Conservation (phyloP, 2,888 invertebrate genomes). For the Scaptomyza parva region DNA sequence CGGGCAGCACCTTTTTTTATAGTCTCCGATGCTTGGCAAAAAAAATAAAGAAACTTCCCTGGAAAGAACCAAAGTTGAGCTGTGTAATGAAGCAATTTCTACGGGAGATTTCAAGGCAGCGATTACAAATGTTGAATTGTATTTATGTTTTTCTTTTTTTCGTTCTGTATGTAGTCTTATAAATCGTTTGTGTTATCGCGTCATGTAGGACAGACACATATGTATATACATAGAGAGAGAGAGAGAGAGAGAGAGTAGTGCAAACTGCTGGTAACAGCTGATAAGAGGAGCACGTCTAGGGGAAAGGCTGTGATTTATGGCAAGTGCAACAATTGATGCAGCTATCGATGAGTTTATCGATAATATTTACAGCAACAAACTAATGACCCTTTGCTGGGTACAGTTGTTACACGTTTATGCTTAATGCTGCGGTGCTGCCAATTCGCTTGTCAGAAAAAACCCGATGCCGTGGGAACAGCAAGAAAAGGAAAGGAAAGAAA, state of each 20-base stretch:
- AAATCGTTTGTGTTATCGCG: constrained; percentile 57
- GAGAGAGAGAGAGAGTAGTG: constrained; percentile 31
- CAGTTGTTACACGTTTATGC: constrained; percentile 9
- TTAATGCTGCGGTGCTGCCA: constrained; percentile 1
- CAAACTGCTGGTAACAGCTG: constrained; percentile 38
- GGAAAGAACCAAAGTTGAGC: constrained; percentile 60
- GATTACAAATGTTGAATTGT: constrained; percentile 54
- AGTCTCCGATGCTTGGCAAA: constrained; percentile 43
- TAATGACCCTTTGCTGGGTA: constrained; percentile 16
- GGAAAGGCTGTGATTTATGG: constrained; percentile 65
- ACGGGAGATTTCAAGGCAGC: constrained; percentile 66
- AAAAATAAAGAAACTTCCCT: constrained; percentile 42
- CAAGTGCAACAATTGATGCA: constrained; percentile 57
- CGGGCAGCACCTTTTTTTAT: constrained; percentile 40
- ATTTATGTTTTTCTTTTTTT: constrained; percentile 8
- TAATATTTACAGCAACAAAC: constrained; percentile 30
- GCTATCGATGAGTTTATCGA: constrained; percentile 57
- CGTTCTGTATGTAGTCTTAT: constrained; percentile 31
- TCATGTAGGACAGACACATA: constrained; percentile 49
- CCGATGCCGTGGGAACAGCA: constrained; percentile 42
- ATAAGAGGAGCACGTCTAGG: constrained; percentile 34
- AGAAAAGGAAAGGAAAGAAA: constrained; percentile 6
- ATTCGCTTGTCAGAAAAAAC: background rate
- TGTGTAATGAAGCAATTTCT: constrained; percentile 76
- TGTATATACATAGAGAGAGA: constrained; percentile 5